Base-by-base conservation (phyloP, 2,888 invertebrate species). In the Diaperis boleti region DNA sequence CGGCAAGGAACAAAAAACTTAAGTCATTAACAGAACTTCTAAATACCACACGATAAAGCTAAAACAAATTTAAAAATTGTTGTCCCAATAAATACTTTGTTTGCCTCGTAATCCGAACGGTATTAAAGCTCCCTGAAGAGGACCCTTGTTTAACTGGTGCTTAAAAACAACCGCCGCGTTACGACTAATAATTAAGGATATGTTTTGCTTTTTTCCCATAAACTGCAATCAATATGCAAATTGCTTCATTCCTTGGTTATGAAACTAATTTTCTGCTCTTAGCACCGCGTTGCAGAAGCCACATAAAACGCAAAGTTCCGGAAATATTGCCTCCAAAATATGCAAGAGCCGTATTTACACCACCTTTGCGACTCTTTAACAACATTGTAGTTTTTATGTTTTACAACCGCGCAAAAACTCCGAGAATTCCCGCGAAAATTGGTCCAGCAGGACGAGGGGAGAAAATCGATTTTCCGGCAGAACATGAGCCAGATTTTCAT, bases 401-500 rank as follows among this genome's bases (percentile, higher is more conserved):
- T 18, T 31, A 35, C 20, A 17, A 50, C 10, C 33, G 22, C 37
- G 47, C 17, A 15, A 10, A 45, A 10, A 29, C 10, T 13, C 18
- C 20, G 37, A 33, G 29, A 49, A 49, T 33, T 10, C 14, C 5
- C 49, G n/a, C 45, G 26, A 29, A 54, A 54, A 54, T 41, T 54
- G 22, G 39, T 41, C 11, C 31, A 31, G 8, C 15, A 15, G 47
- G 17, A 47, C 3, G 26, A 49, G 7, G 22, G 41, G 49, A 26
- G 39, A 29, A 44, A 55, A 55, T 55, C 55, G 33, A 55, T 55
- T 22, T 33, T 33, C 20, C 18, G 20, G 15, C 50, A 42, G 42
- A 55, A 55, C 31, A 50, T 50, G 11, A 44, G 31, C 18, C 55
- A 42, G 55, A 55, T 55, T 55, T 44, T 54, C 54, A 54, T 41